Conservation (phyloP, 2,797 vertebrate genomes). For the Sitta carolinensis region DNA sequence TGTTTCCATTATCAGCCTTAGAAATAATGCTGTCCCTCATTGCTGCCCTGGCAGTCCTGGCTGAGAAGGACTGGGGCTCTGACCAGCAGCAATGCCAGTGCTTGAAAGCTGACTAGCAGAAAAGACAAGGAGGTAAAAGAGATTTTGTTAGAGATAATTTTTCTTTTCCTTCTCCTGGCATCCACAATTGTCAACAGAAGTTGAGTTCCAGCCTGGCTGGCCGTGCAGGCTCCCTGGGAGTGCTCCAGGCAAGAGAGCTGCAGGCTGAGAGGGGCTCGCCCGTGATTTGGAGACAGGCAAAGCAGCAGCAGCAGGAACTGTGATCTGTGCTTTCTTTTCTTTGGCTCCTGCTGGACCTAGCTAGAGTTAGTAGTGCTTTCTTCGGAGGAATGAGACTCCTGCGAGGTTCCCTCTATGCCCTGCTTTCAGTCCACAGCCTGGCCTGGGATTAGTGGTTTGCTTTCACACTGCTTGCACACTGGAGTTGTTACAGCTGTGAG, state of each 20-base stretch:
- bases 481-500: slow-evolving; percentile 45
- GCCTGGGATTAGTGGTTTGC: slow-evolving; percentile 18
- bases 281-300: neutral
- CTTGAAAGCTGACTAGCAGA: neutral
- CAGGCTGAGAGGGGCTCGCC: neutral
- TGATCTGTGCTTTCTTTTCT: neutral
- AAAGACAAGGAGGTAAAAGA: neutral
- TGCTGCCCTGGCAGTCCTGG: neutral
- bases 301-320: neutral
- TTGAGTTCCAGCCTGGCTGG: neutral
- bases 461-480: neutral
- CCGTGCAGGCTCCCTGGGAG: neutral
- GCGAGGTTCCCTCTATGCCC: neutral
- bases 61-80: neutral
- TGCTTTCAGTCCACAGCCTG: neutral
- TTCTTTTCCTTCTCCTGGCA: neutral
- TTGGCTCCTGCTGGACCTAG: neutral
- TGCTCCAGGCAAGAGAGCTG: neutral
- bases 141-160: neutral
- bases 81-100: neutral
- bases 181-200: neutral
- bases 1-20: neutral
- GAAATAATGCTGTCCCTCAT: neutral
- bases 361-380: neutral
- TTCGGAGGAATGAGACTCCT: neutral